phyloP scores from a whole-genome alignment of 2,797 vertebrate species.

The Karalla daura region DNA sequence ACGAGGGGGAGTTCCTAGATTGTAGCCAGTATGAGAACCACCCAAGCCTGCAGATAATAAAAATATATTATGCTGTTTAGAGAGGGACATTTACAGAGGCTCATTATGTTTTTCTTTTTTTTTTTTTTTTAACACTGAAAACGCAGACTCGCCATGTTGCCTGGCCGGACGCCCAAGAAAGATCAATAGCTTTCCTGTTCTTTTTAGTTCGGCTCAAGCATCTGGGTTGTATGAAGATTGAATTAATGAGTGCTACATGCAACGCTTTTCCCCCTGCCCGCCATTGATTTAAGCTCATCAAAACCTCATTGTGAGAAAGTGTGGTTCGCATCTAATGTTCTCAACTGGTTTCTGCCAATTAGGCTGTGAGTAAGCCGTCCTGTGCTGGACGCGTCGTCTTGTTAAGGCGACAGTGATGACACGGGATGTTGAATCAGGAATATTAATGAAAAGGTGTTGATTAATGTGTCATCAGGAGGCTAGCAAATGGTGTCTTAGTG shows the following conservation, averaged over 20 bases:
- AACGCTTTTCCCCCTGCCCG: conserved; percentile 38
- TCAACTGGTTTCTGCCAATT: conserved; percentile 75
- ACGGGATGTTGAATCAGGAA: conserved; percentile 44
- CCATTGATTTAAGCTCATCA: conserved; percentile 79
- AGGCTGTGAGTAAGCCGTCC: conserved; percentile 61
- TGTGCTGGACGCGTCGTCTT: conserved; percentile 58
- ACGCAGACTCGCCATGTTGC: conserved; percentile 31
- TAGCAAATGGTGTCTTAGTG: conserved; percentile 39
- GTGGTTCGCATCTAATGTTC: conserved; percentile 76
- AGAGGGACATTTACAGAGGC: conserved; percentile 37
- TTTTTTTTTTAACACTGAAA: conserved; percentile 21
- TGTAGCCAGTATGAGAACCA: conserved; percentile 24
- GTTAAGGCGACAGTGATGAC: conserved; percentile 69
- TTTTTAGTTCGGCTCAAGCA: conserved; percentile 45
- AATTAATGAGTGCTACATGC: conserved; percentile 71
- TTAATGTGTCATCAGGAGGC: conserved; percentile 49
- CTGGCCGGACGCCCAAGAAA: conserved; percentile 48
- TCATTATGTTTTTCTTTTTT: conserved; percentile 36
- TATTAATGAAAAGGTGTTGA: conserved; percentile 65
- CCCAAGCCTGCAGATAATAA: conserved; percentile 35
- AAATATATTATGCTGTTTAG: conserved; percentile 28
- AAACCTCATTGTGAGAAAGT: conserved; percentile 72
- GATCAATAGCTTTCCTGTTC: conserved; percentile 70
- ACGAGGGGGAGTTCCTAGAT: conserved; percentile 10
- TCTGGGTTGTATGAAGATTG: conserved; percentile 68